Evolutionary conservation across 2,113 vertebrate genomes (phyloP).

Genomic region (Petromus typicus): DNA sequence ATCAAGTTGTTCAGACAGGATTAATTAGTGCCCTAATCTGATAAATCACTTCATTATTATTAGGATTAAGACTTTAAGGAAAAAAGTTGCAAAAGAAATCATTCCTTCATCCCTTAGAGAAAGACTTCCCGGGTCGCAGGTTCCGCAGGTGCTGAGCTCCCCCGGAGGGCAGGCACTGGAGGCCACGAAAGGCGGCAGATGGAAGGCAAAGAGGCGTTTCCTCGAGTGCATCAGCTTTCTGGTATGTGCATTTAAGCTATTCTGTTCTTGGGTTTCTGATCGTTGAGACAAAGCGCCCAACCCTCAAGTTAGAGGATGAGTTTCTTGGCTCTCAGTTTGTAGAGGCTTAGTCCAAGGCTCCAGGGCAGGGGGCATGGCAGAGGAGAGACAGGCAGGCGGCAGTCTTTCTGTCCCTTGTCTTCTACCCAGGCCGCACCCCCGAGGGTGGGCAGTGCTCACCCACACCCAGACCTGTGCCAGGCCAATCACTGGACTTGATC

Average conservation of each 20-base stretch:
- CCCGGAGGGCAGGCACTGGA: neutral
- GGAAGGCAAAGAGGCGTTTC: neutral
- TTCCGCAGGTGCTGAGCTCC: neutral
- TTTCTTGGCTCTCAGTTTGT: neutral
- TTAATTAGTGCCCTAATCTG: constrained; percentile 85
- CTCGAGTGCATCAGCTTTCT: neutral
- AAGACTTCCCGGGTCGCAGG: neutral
- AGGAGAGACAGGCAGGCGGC: neutral
- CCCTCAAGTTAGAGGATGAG: neutral
- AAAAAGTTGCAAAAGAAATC: constrained; percentile 7
- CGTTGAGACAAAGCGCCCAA: neutral
- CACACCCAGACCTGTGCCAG: neutral
- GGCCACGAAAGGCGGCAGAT: neutral
- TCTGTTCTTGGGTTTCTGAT: neutral
- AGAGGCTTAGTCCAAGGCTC: neutral
- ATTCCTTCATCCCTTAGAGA: neutral
- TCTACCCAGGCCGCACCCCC: neutral
- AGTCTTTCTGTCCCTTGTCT: neutral
- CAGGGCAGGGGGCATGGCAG: neutral
- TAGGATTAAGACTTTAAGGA: constrained; percentile 69
- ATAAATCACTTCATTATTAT: constrained; percentile 83
- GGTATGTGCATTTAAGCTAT: neutral
- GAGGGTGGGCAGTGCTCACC: neutral
- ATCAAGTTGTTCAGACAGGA: constrained; percentile 84
- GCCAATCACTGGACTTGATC: neutral